These are phyloP conservation scores for Anoplolepis gracilipes DNA, from an alignment of 1,140 invertebrate genomes.

Conservation along the genomic window DNA sequence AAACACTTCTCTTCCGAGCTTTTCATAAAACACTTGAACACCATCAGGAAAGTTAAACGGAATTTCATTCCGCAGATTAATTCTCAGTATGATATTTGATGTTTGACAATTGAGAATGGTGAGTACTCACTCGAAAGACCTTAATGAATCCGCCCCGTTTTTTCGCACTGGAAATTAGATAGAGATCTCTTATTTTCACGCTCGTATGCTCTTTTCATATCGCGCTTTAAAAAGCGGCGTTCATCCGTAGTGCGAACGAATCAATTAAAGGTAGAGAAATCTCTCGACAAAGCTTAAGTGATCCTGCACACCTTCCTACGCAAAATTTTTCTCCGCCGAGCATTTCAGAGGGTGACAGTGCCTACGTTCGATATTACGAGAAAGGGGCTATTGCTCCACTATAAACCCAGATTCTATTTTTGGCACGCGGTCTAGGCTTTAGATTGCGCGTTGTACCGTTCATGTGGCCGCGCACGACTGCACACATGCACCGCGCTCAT, in stretches of 20 bases:
- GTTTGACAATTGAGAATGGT: slow-evolving; percentile 6
- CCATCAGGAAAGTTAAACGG: background rate
- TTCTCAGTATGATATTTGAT: background rate
- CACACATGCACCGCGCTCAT: slow-evolving; percentile 2
- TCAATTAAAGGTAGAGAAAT: background rate
- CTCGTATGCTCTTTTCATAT: background rate
- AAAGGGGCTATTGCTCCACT: slow-evolving; percentile 73
- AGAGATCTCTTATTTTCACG: background rate
- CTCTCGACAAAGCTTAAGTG: background rate
- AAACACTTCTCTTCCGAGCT: slow-evolving; percentile 7
- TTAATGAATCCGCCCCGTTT: background rate
- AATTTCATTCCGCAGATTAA: slow-evolving; percentile 15
- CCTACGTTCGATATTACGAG: slow-evolving; percentile 59
- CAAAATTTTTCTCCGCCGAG: background rate
- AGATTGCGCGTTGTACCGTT: slow-evolving; percentile 14
- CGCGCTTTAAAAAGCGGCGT: background rate
- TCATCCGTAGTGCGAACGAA: background rate
- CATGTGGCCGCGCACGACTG: background rate
- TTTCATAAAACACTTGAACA: background rate
- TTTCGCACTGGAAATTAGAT: background rate
- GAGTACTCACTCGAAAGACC: background rate
- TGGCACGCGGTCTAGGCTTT: slow-evolving; percentile 51
- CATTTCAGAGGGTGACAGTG: slow-evolving; percentile 38
- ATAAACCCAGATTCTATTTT: slow-evolving; percentile 75
- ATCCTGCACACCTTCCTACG: background rate